These are phyloP conservation scores for Menura novaehollandiae DNA, from an alignment of 2,113 vertebrate species.

Conservation along the genomic window DNA sequence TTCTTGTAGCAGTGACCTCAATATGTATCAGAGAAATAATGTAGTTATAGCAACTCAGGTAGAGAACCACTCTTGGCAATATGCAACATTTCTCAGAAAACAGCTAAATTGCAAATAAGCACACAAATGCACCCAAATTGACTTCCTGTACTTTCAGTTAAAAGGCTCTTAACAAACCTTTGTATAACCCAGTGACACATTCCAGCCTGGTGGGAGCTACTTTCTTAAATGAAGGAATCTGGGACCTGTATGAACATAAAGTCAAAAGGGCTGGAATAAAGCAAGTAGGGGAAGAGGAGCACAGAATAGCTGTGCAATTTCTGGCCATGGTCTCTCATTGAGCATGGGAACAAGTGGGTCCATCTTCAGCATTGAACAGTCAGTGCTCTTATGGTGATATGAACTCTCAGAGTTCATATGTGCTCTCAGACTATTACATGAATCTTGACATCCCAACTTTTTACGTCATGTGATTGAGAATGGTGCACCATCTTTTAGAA, in stretches of 20 bases:
- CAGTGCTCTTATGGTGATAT: background rate
- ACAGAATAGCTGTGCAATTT: background rate
- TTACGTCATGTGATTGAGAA: background rate
- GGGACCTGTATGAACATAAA: background rate
- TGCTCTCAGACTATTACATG: background rate
- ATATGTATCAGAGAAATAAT: background rate
- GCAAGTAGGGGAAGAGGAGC: background rate
- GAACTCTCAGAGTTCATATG: background rate
- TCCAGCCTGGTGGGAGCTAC: background rate
- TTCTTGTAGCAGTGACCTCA: background rate
- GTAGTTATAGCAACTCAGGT: background rate
- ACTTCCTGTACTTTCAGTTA: background rate
- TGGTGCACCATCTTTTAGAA: background rate
- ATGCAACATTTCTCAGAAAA: background rate
- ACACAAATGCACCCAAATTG: background rate
- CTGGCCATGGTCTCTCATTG: background rate
- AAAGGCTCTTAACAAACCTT: background rate
- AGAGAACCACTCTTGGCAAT: background rate
- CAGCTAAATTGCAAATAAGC: background rate
- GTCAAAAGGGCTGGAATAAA: background rate
- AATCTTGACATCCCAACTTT: background rate
- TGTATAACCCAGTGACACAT: background rate
- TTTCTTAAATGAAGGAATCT: background rate
- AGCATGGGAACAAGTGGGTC: background rate
- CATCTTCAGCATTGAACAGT: background rate